Base-by-base conservation (phyloP, 1,140 invertebrate genomes). In the Drosophila baimaii region DNA sequence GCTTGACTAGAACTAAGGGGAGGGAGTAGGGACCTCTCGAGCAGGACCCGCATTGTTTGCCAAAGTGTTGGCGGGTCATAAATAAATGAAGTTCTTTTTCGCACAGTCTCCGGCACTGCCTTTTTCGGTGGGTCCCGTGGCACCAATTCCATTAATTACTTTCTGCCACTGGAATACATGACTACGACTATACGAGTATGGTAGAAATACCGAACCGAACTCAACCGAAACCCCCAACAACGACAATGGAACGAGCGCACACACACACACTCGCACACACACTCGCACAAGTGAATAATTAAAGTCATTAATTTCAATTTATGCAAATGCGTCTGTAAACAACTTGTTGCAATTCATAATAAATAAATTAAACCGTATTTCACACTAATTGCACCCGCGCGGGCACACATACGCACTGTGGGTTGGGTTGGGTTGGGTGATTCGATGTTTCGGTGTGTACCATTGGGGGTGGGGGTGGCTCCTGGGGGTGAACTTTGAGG, bases 301-400 rank as follows among this genome's bases (percentile, higher is more conserved):
- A 84, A 89, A 90, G 84, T 90, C 84, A 89, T 89, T 89, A 89
- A 89, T 89, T 89, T 89, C 84, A 89, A 89, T 89, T 89, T 89
- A 89, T 89, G 84, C 85, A 89, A 89, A 89, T 89, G 84, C 85
- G 84, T 89, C 84, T 89, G 84, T 90, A 89, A 89, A 89, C 84
- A 89, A 89, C 85, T 89, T 89, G 84, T 89, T 89, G 84, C 84
- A 89, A 89, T 89, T 89, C 84, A 89, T 89, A 89, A 89, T 89
- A 89, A 89, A 89, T 89, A 89, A 89, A 89, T 89, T 89, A 89
- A 89, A 90, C 77, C 81, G 85, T 84, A 89, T 89, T 89, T 89
- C 84, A 89, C 84, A 89, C 84, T 89, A 89, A 89, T 89, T 89
- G 84, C 84, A 89, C 84, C 68, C 84, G 63, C 84, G 78, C 68